Evolutionary conservation across 2,888 invertebrate genomes (phyloP).

Genomic region (Ernsta delagoae): DNA sequence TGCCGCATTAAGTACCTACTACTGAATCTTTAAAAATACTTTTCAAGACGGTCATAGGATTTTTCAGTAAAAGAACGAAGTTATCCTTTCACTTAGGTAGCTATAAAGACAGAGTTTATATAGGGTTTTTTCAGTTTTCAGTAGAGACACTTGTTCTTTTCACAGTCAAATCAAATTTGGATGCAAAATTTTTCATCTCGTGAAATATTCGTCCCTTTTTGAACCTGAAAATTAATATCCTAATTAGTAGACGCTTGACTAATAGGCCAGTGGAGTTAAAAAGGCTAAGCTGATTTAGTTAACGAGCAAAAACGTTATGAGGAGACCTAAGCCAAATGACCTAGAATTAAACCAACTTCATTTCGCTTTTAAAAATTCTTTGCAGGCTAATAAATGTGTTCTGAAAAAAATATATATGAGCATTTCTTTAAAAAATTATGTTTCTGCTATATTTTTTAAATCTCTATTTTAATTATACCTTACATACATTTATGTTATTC

Average conservation of each 20-base stretch:
- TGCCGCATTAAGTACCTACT: too few relatives aligned
- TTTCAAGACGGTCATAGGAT: too few relatives aligned
- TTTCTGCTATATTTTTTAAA: not conserved
- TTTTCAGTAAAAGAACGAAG: too few relatives aligned
- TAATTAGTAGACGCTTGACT: slow-evolving; percentile 34
- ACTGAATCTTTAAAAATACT: too few relatives aligned
- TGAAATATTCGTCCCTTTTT: not conserved
- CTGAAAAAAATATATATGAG: not conserved
- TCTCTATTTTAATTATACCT: too few relatives aligned
- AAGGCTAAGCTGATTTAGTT: slow-evolving; percentile 33
- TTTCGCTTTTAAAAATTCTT: slow-evolving; percentile 23
- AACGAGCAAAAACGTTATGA: slow-evolving; percentile 36
- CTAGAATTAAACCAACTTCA: slow-evolving; percentile 28
- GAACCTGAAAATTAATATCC: slow-evolving; percentile 21
- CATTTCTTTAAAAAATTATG: slow-evolving; percentile 1
- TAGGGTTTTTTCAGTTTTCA: too few relatives aligned
- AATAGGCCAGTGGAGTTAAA: slow-evolving; percentile 22
- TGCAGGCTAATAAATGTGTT: slow-evolving; percentile 15
- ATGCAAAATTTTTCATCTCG: not conserved
- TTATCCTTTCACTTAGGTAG: too few relatives aligned
- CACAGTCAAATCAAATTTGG: not conserved
- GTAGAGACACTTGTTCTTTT: too few relatives aligned
- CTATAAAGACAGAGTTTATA: too few relatives aligned
- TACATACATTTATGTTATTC: too few relatives aligned
- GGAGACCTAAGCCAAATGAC: slow-evolving; percentile 29